Conservation (phyloP, 2,888 invertebrate species). For the Hirtodrosophila histrioides region DNA sequence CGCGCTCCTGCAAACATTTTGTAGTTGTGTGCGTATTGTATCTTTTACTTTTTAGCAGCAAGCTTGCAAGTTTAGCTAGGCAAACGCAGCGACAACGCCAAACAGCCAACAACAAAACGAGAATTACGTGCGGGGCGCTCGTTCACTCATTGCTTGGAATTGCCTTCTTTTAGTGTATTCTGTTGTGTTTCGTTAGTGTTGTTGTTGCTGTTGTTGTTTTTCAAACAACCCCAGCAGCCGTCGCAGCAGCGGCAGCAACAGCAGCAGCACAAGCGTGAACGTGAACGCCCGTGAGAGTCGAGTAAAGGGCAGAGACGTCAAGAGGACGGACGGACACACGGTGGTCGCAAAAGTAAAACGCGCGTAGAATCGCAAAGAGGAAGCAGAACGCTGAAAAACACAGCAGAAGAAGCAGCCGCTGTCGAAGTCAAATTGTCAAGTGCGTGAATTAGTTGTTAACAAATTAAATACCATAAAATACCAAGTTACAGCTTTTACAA, state of each 20-base stretch:
- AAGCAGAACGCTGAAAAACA: slow-evolving; percentile 44
- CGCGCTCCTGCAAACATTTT: slow-evolving; percentile 71
- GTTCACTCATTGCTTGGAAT: slow-evolving; percentile 40
- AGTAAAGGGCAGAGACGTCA: slow-evolving; percentile 37
- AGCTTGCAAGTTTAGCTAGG: slow-evolving; percentile 64
- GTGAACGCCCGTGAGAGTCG: slow-evolving; percentile 33
- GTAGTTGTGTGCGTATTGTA: slow-evolving; percentile 57
- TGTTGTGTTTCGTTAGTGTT: slow-evolving; percentile 24
- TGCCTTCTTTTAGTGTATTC: slow-evolving; percentile 11
- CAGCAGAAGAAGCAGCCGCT: slow-evolving; percentile 39
- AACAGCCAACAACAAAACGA: slow-evolving; percentile 63
- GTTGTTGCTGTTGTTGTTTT: slow-evolving; percentile 26
- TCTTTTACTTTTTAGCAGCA: slow-evolving; percentile 75
- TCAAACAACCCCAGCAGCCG: slow-evolving; percentile 53
- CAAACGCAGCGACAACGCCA: slow-evolving; percentile 68
- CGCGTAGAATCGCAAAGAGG: slow-evolving; percentile 59
- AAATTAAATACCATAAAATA: slow-evolving; percentile 50
- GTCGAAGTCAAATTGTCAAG: slow-evolving; percentile 45
- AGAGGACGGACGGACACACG: slow-evolving; percentile 35
- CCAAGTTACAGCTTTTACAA: slow-evolving; percentile 45
- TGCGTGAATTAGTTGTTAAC: slow-evolving; percentile 57
- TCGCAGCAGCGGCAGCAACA: slow-evolving; percentile 9
- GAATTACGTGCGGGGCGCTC: slow-evolving; percentile 63
- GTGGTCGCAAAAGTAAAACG: slow-evolving; percentile 63
- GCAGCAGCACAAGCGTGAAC: slow-evolving; percentile 7